Evolutionary conservation across 1,140 invertebrate species (phyloP).

Genomic region (Zeugodacus cucurbitae): DNA sequence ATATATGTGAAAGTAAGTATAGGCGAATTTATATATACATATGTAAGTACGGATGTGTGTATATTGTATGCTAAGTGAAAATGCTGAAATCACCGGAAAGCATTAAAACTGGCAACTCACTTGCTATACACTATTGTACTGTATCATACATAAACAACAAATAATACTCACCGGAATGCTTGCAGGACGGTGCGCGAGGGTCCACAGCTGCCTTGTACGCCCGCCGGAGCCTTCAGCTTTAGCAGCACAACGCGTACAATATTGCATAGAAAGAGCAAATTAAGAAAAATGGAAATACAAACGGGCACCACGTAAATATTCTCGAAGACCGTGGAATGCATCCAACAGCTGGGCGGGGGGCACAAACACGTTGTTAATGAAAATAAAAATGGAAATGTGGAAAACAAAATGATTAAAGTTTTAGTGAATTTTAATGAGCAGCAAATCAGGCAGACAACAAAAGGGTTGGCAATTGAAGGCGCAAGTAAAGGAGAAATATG

Average conservation of each 20-base stretch:
- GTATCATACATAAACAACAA: not conserved
- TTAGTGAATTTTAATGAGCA: conserved; percentile 50
- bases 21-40: too few relatives aligned
- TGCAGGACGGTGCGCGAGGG: conserved; percentile 78
- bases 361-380: too few relatives aligned
- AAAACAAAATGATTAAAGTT: not conserved
- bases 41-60: not conserved
- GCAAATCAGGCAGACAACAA: conserved; percentile 38
- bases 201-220: conserved; percentile 69
- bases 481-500: too few relatives aligned
- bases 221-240: conserved; percentile 80
- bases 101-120: not conserved
- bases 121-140: not conserved
- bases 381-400: not conserved
- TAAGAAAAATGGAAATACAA: conserved; percentile 82
- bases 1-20: not conserved
- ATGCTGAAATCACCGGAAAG: not conserved
- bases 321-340: conserved; percentile 78
- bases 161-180: conserved; percentile 76
- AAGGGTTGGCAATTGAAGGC: not conserved
- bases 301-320: conserved; percentile 82
- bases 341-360: conserved; percentile 79
- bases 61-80: not conserved
- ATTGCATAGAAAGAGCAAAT: conserved; percentile 91
- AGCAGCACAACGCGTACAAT: conserved; percentile 92